A percentile compares a stretch with the other conserved stretches of the same genome.
Conservation (phyloP, 2,113 vertebrate species). For the Eulacestoma nigropectus region DNA sequence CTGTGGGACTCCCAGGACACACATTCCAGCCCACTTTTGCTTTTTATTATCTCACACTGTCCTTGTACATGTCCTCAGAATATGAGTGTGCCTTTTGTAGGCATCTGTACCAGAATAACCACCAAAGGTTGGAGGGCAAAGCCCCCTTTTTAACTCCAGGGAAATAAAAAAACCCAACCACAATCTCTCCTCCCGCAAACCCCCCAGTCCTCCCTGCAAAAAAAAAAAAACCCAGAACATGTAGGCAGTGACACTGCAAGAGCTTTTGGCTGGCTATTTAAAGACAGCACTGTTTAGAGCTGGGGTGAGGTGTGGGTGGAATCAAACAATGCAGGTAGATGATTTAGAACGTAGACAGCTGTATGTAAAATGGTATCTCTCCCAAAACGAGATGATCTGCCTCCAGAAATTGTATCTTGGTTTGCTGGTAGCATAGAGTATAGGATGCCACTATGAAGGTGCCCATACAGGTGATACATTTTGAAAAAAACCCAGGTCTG, state of each 20-base stretch:
- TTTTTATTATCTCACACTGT: not conserved
- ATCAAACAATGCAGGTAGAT: not conserved
- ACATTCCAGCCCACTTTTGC: not conserved
- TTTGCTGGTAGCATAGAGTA: not conserved
- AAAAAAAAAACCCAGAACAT: not conserved
- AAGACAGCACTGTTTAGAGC: not conserved
- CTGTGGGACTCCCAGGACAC: not conserved
- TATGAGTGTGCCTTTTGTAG: not conserved
- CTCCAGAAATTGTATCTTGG: not conserved
- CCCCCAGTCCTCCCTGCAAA: no score
- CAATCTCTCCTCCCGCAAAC: rapidly evolving
- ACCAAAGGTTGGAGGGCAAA: not conserved
- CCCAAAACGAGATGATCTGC: not conserved
- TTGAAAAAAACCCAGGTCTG: not conserved
- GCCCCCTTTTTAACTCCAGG: not conserved
- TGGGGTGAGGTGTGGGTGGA: not conserved
- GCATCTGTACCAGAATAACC: not conserved
- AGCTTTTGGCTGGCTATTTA: not conserved
- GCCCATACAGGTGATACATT: not conserved
- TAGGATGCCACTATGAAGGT: not conserved
- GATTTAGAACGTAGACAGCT: not conserved
- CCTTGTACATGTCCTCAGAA: not conserved
- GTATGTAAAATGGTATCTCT: not conserved
- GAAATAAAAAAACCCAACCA: not conserved
- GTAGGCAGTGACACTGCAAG: not conserved